Percentiles rank a stretch among this genome's conserved stretches.
Evolutionary conservation across 2,113 vertebrate species (phyloP).

Genomic region (Myrmophylax atrothorax): DNA sequence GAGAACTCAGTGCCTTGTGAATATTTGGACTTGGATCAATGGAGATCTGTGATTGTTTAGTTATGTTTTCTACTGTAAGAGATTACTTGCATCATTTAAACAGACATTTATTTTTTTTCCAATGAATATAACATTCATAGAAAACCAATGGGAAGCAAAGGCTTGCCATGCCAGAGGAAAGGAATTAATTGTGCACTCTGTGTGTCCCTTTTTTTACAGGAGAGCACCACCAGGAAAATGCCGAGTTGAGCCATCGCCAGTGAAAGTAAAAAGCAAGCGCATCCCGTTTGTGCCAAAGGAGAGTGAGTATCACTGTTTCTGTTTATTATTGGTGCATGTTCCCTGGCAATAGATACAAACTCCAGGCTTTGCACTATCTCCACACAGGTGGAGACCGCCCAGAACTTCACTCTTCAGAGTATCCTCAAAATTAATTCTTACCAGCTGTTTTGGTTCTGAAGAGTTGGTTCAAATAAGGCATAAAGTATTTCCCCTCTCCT

Average conservation of each 20-base stretch:
- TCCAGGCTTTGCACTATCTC: background rate
- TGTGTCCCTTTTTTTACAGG: constrained; percentile 72
- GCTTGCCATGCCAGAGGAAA: background rate
- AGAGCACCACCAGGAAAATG: constrained; percentile 90
- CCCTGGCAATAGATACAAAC: background rate
- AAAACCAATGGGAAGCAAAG: background rate
- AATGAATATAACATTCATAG: background rate
- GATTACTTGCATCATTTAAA: background rate
- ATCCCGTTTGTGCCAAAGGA: constrained; percentile 86
- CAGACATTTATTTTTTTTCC: background rate
- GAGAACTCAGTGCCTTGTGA: background rate
- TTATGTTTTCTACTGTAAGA: background rate
- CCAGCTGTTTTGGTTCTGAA: background rate
- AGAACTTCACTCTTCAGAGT: background rate
- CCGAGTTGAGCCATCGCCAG: constrained; percentile 78
- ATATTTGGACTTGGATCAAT: constrained; percentile 1
- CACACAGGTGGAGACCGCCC: background rate
- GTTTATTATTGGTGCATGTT: background rate
- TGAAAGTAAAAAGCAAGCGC: constrained; percentile 83
- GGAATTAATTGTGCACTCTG: background rate
- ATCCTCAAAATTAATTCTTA: constrained; percentile 3
- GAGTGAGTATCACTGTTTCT: constrained; percentile 78
- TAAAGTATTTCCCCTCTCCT: background rate
- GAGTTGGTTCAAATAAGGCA: background rate
- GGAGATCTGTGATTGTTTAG: background rate